Evolutionary conservation across 2,113 vertebrate genomes (phyloP), one percentile per base, ranked within the genome.

Genomic region (Phrynocephalus versicolor): DNA sequence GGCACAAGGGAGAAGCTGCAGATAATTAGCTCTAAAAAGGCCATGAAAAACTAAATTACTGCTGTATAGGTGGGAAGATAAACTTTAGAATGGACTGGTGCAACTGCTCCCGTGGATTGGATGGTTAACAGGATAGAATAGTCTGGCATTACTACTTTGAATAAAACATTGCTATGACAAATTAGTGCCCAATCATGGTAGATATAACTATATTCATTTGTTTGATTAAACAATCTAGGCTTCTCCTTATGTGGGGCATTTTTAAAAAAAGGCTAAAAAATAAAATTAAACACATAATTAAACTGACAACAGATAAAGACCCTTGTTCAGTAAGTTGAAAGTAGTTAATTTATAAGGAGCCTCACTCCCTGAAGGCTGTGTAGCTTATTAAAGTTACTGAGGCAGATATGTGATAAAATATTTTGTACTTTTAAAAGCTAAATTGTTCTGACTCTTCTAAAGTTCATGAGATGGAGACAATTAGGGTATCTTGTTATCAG

Each of bases 281-380:
- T 98, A 98, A 98, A 98, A 98, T 98, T 97, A 98, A 98, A 96
- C 95, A 98, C 96, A 96, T 98, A 99, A 98, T 99, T 99, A 99
- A 98, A 96, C 96, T 95, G 96, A 96, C 94, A 95, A 96, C 95
- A 97, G 97, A 98, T 98, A 98, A 99, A 98, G 95, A 97, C 93
- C 96, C 96, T 96, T 96, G 95, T 95, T 94, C 95, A 96, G 95
- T 95, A 94, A 95, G 94, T 95, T 94, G 95, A 96, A 98, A 94
- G 93, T 94, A 96, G 96, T 97, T 98, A 97, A 97, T 98, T 97
- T 97, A 96, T 97, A 97, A 96, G 96, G 93, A 95, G 94, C 95
- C 45, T 95, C 92, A 94, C 94, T 97, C 96, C 97, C 96, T 94
- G 96, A 98, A 98, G 97, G 96, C 97, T 96, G 93, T 96, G 95